Evolutionary conservation across 2,113 vertebrate genomes (phyloP).

Genomic region (Callospermophilus lateralis): DNA sequence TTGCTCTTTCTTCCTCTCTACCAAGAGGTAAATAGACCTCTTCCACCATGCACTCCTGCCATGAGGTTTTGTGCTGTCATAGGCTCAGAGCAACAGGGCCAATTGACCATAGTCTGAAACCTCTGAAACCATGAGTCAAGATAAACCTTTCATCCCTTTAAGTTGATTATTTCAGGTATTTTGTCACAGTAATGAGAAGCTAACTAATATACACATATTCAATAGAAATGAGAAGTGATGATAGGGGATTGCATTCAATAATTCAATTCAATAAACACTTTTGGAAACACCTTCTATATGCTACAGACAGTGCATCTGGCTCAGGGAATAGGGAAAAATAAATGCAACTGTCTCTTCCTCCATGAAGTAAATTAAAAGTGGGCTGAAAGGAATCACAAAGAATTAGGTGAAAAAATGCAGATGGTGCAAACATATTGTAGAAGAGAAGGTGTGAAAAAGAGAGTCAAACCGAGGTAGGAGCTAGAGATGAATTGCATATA

Average conservation of each 20-base stretch:
- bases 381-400: constrained; percentile 56
- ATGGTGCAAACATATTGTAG: constrained; percentile 49
- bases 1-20: not conserved
- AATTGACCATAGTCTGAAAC: too few relatives aligned
- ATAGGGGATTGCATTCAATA: constrained; percentile 42
- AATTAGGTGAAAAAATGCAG: constrained; percentile 65
- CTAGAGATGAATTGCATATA: not conserved
- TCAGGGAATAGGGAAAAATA: constrained; percentile 68
- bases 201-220: not conserved
- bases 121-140: not conserved
- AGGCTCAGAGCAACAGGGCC: not conserved
- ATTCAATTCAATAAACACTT: constrained; percentile 75
- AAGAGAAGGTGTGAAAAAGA: constrained; percentile 64
- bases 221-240: not conserved
- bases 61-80: not conserved
- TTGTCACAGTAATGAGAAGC: not conserved
- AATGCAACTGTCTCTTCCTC: constrained; percentile 54
- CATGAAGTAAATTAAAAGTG: constrained; percentile 60
- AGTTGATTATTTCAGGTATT: not conserved
- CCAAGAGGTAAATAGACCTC: not conserved
- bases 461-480: constrained; percentile 12
- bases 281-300: constrained; percentile 68
- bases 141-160: not conserved
- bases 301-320: constrained; percentile 69
- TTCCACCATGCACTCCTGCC: not conserved